Base-by-base conservation (phyloP, 2,888 invertebrate genomes). In the Hydrotaea diabolus region DNA sequence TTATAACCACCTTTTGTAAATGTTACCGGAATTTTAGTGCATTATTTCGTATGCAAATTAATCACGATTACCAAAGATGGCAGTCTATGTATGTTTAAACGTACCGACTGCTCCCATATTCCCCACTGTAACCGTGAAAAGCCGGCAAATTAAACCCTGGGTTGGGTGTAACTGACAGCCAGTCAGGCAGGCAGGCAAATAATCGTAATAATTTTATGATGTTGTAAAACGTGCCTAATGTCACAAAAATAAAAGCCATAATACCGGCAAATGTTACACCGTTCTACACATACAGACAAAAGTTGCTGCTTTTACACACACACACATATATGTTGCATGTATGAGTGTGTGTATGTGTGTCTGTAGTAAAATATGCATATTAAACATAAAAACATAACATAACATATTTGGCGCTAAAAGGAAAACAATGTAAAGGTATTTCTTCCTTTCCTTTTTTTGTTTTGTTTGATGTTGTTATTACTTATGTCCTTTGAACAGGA, bases 11-110 rank as follows among this genome's bases (percentile, higher is more conserved):
- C 26, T 26, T 59, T 1, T 4, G 26, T 59, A 59, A 59, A 59
- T 59, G 23, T 59, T 69, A 64, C 62, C 43, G 66, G 17, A 62
- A 64, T 31, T 49, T 49, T 49, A 49, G 49, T 83, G 82, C 79
- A 84, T 84, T 84, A 88, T 89, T 90, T 90, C 88, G 87, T 90
- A 90, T 90, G 91, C 89, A 90, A 91, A 90, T 91, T 91, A 90
- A 90, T 88, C 87, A 86, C 87, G 90, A 88, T 90, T 89, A 89
- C 88, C 85, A 69, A 69, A 21, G 69, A 69, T 69, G 69, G 13
- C 39, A 69, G 69, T 69, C 64, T 21, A 43, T 46, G 46, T 23
- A 23, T 15, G 3, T 46, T 23, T 15, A 69, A 23, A 46, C 23
- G 13, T 43, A 19, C 21, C n/a, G 7, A 36, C n/a, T 36, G 17